Base-by-base conservation (phyloP, 2,113 vertebrate species). In the Trinectes maculatus region DNA sequence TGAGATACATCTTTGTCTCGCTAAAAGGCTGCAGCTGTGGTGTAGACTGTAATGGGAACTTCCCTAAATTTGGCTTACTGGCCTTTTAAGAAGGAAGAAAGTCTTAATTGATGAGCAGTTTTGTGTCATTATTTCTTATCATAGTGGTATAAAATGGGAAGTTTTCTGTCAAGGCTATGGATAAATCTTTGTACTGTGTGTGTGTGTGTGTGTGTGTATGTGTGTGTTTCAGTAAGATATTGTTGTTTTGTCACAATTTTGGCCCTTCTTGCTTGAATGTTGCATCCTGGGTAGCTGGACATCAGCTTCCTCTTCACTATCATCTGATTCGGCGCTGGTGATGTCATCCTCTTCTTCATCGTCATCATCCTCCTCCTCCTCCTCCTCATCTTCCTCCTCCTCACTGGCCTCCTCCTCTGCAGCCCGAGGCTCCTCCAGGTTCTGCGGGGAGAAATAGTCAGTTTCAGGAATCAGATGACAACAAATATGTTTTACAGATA, bases 241-340 rank as follows among this genome's bases (percentile, higher is more conserved):
- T 74, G 93, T 91, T 71, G 95, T 93, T 87, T 96, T 94, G 71
- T 96, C 93, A 95, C 96, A 96, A 81, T 95, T 94, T 80, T 95
- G 94, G 76, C 92, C 92, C 90, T 89, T 93, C 89, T 93, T 94
- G 89, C 71, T 89, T 33, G 51, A 56, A 72, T 89, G 91, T 80
- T 92, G 93, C 15, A 84, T 83, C 79, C 82, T 90, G 74, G 92
- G 90, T 85, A 90, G 89, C 80, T 90, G 89, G 48, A 86, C 74
- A 33, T 91, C 92, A 49, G 87, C 90, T 24, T 95, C 95, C 3
- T 98, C 96, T 49, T 94, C 95, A 28, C 94, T 98, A 77, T 95
- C 95, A 21, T 96, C 96, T 43, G 97, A 97, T 70, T 96, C 95
- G 28, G 93, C 94, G 68, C 95, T 96, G 70, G 94, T 95, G 64